phyloP scores from a whole-genome alignment of 2,888 invertebrate species.

The Venusia cambrica region DNA sequence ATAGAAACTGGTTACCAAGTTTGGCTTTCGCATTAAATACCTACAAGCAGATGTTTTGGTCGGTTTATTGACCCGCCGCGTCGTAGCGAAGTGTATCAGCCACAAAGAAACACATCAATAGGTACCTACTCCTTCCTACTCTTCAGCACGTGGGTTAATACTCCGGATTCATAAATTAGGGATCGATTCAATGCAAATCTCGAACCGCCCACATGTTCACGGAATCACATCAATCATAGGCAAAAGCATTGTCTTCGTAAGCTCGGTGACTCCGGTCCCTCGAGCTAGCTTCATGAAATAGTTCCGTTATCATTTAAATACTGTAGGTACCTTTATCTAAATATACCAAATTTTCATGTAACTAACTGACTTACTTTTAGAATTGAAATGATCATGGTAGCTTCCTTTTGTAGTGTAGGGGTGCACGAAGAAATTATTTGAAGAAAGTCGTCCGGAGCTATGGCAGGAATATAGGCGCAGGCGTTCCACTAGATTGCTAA shows the following conservation, averaged over 20 bases:
- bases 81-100: too few species aligned
- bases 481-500: too few species aligned
- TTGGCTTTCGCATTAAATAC: constrained; percentile 14
- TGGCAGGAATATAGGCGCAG: too few species aligned
- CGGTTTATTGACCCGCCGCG: constrained; percentile 4
- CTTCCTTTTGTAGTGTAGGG: too few species aligned
- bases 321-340: too few species aligned
- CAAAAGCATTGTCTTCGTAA: constrained; percentile 48
- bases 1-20: constrained; percentile 12
- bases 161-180: constrained; percentile 52
- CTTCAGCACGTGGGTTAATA: constrained; percentile 56
- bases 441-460: too few species aligned
- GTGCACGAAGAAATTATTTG: too few species aligned
- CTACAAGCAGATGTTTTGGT: constrained; percentile 10
- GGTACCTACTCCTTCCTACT: too few species aligned
- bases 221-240: constrained; percentile 64
- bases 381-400: too few species aligned
- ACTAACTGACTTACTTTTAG: too few species aligned
- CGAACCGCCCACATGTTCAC: constrained; percentile 54
- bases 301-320: too few species aligned
- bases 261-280: constrained; percentile 28
- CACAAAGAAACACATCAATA: constrained; percentile 31
- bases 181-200: constrained; percentile 76
- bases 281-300: constrained; percentile 33
- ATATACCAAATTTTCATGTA: too few species aligned